Base-by-base conservation (phyloP, 2,113 vertebrate genomes). In the Equus przewalskii region DNA sequence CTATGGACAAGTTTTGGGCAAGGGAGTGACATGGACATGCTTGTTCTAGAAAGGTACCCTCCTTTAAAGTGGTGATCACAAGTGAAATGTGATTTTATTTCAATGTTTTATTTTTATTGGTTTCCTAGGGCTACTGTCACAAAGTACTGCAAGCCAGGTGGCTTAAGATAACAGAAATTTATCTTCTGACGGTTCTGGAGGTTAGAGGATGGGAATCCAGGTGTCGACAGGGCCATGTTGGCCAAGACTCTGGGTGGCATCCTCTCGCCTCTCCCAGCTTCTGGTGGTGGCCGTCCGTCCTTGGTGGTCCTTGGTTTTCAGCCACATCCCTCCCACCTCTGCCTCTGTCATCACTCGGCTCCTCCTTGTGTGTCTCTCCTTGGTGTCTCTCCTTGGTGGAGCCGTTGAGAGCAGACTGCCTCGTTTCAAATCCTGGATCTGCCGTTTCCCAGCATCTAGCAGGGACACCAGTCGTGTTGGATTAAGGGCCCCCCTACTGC, bases 251-350 rank as follows among this genome's bases (percentile, higher is more conserved):
- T 18, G 9, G 19, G 56, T 9, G 49, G 44, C 51, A 11, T 36
- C 46, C 24, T 28, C 26, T 26, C 4, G 10, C n/a, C 16, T n/a
- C 67, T 70, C 54, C 51, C 6, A 9, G 22, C n/a, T 56, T 46
- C 91, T 22, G 41, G 18, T 6, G 28, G 58, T 28, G 22, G 58
- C 30, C 1, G 0, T 15, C 16, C 0, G 0, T 26, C 49, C 46
- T 12, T 8, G 36, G 46, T 16, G 2, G 33, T 14, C 79, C 60
- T 44, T 5, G 41, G 49, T 13, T 30, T 75, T 36, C 28, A 6
- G 41, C 44, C 2, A 5, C 12, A 1, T 51, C 21, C 3, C 67
- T 2, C 6, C 22, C 3, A 0, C 11, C 72, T 46, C 33, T n/a
- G 58, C 54, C 64, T 64, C 67, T 54, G n/a, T 46, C 41, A 7